Evolutionary conservation across 2,113 vertebrate genomes (phyloP), one percentile per base, ranked within the genome.

Genomic region (Porphyrio hochstetteri): DNA sequence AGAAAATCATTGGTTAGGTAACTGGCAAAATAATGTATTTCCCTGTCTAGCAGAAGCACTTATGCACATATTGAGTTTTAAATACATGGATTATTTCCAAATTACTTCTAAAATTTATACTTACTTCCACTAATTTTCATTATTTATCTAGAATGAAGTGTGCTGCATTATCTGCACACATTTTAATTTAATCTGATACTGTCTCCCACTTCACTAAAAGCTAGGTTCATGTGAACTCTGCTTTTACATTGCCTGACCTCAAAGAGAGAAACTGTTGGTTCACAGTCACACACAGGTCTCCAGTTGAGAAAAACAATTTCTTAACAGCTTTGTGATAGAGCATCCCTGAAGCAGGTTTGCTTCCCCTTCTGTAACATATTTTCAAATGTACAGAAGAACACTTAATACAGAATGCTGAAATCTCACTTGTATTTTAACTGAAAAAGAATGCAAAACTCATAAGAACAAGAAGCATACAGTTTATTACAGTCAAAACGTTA

Each of bases 341-440:
- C 21, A 75, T 40, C 46, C 35, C 33, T 93, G 83, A 97, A 97
- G 96, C 67, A 23, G 23, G n/a, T 91, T 95, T 97, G 77, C 42
- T 96, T 95, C 84, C 94, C 60, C 59, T 95, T 93, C 93, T 89
- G 53, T 88, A 94, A 96, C 86, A 96, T 96, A 75, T 65, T 94
- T 96, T 96, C 71, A 77, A 53, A 90, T 48, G 72, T 84, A 80
- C 57, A 95, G 93, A 91, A 35, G 75, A 72, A 88, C 24, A 82
- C 35, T 50, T 79, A 28, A 95, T 74, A 95, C 33, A 63, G 88
- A 96, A 93, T 90, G 57, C 77, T 67, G 29, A 25, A 88, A 93
- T 96, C 16, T 92, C 56, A 91, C 63, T 96, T 90, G 69, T 64
- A 61, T 92, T 92, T 94, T 96, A 70, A n/a, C 52, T 65, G 40